Base-by-base conservation (phyloP, 2,888 invertebrate species). In the Barypeithes pellucidus region DNA sequence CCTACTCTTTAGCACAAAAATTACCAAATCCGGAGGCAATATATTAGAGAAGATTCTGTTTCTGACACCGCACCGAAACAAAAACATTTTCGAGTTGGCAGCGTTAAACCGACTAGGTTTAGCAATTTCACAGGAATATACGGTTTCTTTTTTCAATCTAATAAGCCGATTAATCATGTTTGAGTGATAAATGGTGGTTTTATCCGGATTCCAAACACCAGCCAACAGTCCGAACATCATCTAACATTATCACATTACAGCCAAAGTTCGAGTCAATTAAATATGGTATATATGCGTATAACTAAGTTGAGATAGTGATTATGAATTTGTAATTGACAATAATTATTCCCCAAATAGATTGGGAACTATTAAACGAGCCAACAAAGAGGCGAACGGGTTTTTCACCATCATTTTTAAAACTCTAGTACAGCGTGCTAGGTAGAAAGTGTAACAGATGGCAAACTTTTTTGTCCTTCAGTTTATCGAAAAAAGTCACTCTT, bases 121-220 rank as follows among this genome's bases (percentile, higher is more conserved):
- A 57, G 54, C 16, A 33, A 57, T 57, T 57, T 57, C 16, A 29
- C 54, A 57, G 16, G 33, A 57, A 57, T 33, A n/a, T 57, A 57
- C 33, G 16, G 54, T 57, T 57, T 57, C 50, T 54, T 57, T 52
- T 33, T 57, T 18, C 54, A 57, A 57, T 57, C 54, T 57, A 57
- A 33, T 57, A 57, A 57, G 29, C 33, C 54, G 24, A 57, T 57
- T 57, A 57, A 57, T 57, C 54, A 57, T 33, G 33, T 57, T 18
- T 16, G 33, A 57, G 54, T 57, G 54, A 57, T 33, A 57, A 57
- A 57, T 57, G 33, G 33, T 9, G 16, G 33, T 8, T 57, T 57
- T 57, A 33, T 33, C 16, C 33, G 54, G 54, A 33, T 18, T 57
- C 33, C 7, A 18, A 33, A 57, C 36, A 57, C 33, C 12, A 22